Evolutionary conservation across 2,797 vertebrate genomes (phyloP), one percentile per base, ranked within the genome.

Genomic region (Propithecus deckenii): DNA sequence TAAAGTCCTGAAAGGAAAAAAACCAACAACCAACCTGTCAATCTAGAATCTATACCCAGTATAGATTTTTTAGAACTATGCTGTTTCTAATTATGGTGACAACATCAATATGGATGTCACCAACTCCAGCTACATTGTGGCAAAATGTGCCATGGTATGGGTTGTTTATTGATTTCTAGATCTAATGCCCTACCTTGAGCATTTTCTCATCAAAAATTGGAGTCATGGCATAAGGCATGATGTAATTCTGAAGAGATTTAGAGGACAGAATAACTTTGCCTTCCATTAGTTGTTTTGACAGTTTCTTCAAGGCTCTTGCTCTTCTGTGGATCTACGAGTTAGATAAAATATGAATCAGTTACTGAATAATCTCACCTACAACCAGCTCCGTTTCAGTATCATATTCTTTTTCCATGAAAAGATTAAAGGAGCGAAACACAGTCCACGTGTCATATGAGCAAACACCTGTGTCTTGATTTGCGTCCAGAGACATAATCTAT

Each of bases 161-260:
- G n/a, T 4, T 83, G 30, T 20, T 91, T 65, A 83, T 18, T 10
- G 17, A 22, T 85, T 88, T 89, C 35, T 15, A 63, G 11, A 95
- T 74, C 83, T 72, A 76, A 52, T 61, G 9, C 25, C 91, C 85
- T 98, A 99, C 99, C 99, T 99, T 99, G 43, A 99, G 98, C 99
- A 99, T 99, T 97, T 99, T 99, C 86, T 99, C 99, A 92, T 99
- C 99, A 75, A 99, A 99, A 97, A 99, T 96, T 14, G 99, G 98
- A 0, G 99, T 99, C 97, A 99, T 99, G 96, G 99, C 99, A 65
- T 99, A 99, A 18, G 99, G 99, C 99, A 99, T 99, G 97, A 99
- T 99, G 97, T 99, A 99, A 96, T 99, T 99, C 98, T 99, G 99
- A n/a, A 99, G 99, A 7, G 99, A 99, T 23, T 99, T 99, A 0